Base-by-base conservation (phyloP, 2,888 invertebrate species). In the Scaptomyza caliginosa region DNA sequence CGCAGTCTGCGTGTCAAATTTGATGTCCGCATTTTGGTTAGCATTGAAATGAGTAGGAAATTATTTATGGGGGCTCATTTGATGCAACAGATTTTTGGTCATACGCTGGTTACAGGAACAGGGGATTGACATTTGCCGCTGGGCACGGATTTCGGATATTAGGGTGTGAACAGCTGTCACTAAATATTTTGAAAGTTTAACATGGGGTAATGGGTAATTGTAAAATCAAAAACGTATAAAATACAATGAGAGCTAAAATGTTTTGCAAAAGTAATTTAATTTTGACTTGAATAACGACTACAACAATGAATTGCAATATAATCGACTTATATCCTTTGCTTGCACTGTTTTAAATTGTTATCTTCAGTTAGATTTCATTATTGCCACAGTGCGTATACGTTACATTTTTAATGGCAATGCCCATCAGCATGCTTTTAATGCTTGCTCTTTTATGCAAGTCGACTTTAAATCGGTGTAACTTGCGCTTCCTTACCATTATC, bases 61-160 rank as follows among this genome's bases (percentile, higher is more conserved):
- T 81, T 81, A 81, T 81, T 81, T 83, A 81, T 83, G 86, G 62
- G 62, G 64, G 56, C 80, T 79, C 83, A 86, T 74, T 86, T 79
- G 74, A 83, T 70, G 80, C 64, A 77, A 80, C 80, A 79, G 80
- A 73, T 76, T 79, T 74, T 76, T 65, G 80, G 63, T 67, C 86
- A 79, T 51, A 58, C 30, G 23, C 49, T 39, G 72, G 56, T 60
- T 56, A 49, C 55, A 17, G 30, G 24, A 30, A 19, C 36, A 54
- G 40, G 32, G 36, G 55, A 30, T 52, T 57, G 19, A 38, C 51
- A 52, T 42, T 19, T n/a, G 34, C 23, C 7, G n/a, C 5, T n/a
- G 13, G 2, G 11, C 10, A 23, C 24, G 16, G 50, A 13, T 32
- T 30, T 30, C n/a, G 39, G 24, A 32, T 26, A 43, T 16, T 6